phyloP scores from a whole-genome alignment of 2,113 vertebrate genomes.

The Hyperoodon ampullatus region DNA sequence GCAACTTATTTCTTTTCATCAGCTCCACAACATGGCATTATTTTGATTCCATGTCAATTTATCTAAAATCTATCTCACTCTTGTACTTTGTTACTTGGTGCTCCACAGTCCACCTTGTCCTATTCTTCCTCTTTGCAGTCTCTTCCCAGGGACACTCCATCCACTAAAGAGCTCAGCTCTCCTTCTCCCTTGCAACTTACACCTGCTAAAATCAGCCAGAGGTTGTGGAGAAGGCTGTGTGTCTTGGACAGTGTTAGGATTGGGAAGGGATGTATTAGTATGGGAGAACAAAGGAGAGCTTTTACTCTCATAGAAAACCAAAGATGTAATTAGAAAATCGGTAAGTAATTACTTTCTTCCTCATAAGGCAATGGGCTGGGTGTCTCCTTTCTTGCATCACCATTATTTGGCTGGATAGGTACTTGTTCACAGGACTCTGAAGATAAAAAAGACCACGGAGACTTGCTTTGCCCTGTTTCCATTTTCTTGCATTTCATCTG shows the following conservation, averaged over 20 bases:
- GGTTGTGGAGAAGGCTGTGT: background rate
- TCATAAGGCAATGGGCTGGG: no score
- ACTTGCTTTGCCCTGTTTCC: background rate
- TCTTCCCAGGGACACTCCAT: background rate
- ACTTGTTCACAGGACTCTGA: background rate
- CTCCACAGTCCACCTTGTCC: no score
- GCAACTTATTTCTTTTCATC: background rate
- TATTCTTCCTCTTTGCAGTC: background rate
- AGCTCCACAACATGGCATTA: background rate
- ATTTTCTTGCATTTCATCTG: rapidly evolving
- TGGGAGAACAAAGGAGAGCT: background rate
- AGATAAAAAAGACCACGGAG: background rate
- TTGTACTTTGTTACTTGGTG: background rate
- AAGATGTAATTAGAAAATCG: background rate
- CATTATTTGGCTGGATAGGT: background rate
- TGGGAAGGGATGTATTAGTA: background rate
- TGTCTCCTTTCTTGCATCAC: background rate
- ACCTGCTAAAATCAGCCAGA: background rate
- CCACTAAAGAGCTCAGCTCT: background rate
- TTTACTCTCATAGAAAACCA: background rate
- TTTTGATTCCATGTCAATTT: background rate
- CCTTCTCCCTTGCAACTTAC: background rate
- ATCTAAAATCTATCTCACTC: background rate
- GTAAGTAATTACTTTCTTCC: background rate
- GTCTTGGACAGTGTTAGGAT: background rate